Evolutionary conservation across 2,113 vertebrate genomes (phyloP).

Genomic region (Thryonomys swinderianus): DNA sequence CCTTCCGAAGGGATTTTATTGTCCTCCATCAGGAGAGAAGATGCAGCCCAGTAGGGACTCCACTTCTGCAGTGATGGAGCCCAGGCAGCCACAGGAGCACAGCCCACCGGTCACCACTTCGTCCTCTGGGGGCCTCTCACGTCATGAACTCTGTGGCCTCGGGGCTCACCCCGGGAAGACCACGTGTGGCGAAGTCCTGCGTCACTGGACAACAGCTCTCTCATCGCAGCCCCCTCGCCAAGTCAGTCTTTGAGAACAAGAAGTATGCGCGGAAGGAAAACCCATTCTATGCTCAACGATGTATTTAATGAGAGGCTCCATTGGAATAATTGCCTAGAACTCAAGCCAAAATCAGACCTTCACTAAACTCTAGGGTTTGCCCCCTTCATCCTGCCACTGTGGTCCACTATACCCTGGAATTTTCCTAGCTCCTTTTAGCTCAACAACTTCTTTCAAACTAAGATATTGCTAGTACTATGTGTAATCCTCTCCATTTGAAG

Average conservation of each 20-base stretch:
- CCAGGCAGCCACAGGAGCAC: not conserved
- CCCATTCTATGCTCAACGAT: not conserved
- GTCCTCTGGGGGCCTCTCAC: not conserved
- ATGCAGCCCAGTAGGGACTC: not conserved
- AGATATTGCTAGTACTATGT: not conserved
- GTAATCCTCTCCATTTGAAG: not conserved
- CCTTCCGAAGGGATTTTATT: slow-evolving; percentile 63
- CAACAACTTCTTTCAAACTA: not conserved
- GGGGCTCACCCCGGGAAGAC: rapidly evolving
- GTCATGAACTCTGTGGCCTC: rapidly evolving
- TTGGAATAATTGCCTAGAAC: not conserved
- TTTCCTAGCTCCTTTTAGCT: not conserved
- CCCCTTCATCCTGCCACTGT: not conserved
- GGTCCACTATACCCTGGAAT: not conserved
- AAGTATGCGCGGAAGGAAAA: not conserved
- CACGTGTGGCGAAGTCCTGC: not conserved
- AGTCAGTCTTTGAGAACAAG: not conserved
- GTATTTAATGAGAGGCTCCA: not conserved
- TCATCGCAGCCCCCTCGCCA: not conserved
- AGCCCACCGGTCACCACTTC: rapidly evolving
- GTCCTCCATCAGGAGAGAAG: not conserved
- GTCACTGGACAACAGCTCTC: not conserved
- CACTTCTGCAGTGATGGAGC: not conserved
- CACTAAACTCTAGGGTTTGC: rapidly evolving
- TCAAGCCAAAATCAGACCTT: not conserved